These are phyloP conservation scores for Rhagium mordax DNA, from an alignment of 2,888 invertebrate genomes.

Conservation along the genomic window DNA sequence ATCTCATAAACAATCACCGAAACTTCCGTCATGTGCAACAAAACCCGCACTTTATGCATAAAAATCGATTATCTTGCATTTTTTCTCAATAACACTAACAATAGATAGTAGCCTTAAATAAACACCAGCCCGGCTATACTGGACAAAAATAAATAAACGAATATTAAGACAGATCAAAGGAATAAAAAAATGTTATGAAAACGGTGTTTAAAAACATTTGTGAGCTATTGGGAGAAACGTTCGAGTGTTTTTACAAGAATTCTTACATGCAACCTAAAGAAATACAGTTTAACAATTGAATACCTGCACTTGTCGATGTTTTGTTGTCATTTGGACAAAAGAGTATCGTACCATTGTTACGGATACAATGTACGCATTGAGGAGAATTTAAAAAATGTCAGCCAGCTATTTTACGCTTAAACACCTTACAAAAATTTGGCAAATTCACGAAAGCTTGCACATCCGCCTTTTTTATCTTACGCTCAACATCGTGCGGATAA, in stretches of 20 bases:
- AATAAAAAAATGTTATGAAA: not conserved
- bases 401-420: constrained; percentile 55
- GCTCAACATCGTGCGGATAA: not conserved
- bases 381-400: constrained; percentile 58
- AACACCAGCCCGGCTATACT: not conserved
- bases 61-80: too few relatives aligned
- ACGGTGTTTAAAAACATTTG: constrained; percentile 35
- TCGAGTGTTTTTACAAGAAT: constrained; percentile 44
- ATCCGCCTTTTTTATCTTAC: not conserved
- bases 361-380: constrained; percentile 52
- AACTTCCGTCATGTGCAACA: too few relatives aligned
- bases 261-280: constrained; percentile 38
- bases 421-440: constrained; percentile 47
- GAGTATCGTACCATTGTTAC: constrained; percentile 52
- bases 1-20: too few relatives aligned
- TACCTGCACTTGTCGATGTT: constrained; percentile 53
- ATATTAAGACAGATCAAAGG: not conserved
- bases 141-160: not conserved
- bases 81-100: not conserved
- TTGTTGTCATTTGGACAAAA: constrained; percentile 51
- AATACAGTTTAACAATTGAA: constrained; percentile 50
- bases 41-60: too few relatives aligned
- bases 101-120: not conserved
- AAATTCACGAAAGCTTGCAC: not conserved
- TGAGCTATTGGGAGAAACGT: constrained; percentile 10